These are phyloP conservation scores for Pissodes strobi DNA, from an alignment of 1,140 invertebrate genomes.

Conservation along the genomic window DNA sequence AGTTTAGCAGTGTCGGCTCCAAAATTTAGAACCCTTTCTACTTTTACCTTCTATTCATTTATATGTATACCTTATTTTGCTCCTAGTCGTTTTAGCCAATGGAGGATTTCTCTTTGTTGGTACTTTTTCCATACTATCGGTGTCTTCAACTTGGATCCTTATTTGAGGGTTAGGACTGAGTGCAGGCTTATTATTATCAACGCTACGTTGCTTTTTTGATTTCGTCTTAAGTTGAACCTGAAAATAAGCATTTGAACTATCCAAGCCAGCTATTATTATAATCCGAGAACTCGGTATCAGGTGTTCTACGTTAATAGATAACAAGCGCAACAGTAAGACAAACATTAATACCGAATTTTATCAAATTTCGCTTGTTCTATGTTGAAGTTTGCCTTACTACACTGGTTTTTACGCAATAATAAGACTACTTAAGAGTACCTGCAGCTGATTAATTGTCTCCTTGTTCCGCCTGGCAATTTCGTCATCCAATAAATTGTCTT, in stretches of 20 bases:
- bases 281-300: too few species aligned
- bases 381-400: too few species aligned
- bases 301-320: too few species aligned
- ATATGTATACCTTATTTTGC: constrained; percentile 36
- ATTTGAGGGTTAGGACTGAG: constrained; percentile 51
- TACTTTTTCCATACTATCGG: constrained; percentile 35
- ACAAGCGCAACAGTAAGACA: too few species aligned
- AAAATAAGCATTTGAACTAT: too few species aligned
- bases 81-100: constrained; percentile 20
- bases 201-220: constrained; percentile 20
- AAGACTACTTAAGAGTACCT: constrained; percentile 18
- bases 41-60: too few species aligned
- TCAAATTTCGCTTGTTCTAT: too few species aligned
- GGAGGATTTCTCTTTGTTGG: constrained; percentile 24
- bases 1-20: too few species aligned
- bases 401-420: too few species aligned
- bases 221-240: constrained; percentile 33
- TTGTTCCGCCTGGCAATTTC: constrained; percentile 51
- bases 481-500: constrained; percentile 49
- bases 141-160: constrained; percentile 54
- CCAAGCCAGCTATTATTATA: too few species aligned
- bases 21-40: too few species aligned
- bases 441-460: constrained; percentile 48
- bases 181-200: constrained; percentile 37
- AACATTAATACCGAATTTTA: too few species aligned